Evolutionary conservation across 2,888 invertebrate species (phyloP), one percentile per base, ranked within the genome.

Genomic region (Agrilus biguttatus): DNA sequence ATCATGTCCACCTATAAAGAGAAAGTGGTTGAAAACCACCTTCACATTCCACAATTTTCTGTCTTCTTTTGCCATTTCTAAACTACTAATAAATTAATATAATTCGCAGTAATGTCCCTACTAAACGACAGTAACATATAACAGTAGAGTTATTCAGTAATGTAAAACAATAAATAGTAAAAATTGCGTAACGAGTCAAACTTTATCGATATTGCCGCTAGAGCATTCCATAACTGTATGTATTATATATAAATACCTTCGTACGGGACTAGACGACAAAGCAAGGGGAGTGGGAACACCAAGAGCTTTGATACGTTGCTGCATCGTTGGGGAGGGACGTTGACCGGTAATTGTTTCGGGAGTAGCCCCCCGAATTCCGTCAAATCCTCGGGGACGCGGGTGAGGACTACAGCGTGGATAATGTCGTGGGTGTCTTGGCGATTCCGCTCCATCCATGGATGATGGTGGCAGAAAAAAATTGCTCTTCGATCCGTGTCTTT

Each of bases 261-360:
- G 73, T 55, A 88, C 83, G 46, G 88, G 88, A 70, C 87, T 88
- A 70, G 79, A 84, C 10, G 28, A 28, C 73, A 88, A 75, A 8
- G 88, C 85, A 43, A 90, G 73, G 34, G 90, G 89, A 49, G 90
- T 90, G 45, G 90, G 87, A 53, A 90, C 87, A 41, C 90, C 90
- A 45, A 90, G 74, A 46, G 87, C 86, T 67, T 89, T 88, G 59
- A 90, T 86, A 59, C 90, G 74, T 68, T 89, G 89, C 66, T 88
- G 88, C 83, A 87, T 86, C 40, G 88, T 89, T 44, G 87, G 87
- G 57, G 87, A 86, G 28, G 77, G 76, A 45, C 74, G 66, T 50
- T 72, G 70, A 10, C 68, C 69, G 42, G 66, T 67, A 45, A 63
- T 61, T 48, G 58, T 54, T 44, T 60, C 59, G 0, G 58, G 62